These are phyloP conservation scores for Haemorhous mexicanus DNA, from an alignment of 2,113 vertebrate genomes.

Conservation along the genomic window DNA sequence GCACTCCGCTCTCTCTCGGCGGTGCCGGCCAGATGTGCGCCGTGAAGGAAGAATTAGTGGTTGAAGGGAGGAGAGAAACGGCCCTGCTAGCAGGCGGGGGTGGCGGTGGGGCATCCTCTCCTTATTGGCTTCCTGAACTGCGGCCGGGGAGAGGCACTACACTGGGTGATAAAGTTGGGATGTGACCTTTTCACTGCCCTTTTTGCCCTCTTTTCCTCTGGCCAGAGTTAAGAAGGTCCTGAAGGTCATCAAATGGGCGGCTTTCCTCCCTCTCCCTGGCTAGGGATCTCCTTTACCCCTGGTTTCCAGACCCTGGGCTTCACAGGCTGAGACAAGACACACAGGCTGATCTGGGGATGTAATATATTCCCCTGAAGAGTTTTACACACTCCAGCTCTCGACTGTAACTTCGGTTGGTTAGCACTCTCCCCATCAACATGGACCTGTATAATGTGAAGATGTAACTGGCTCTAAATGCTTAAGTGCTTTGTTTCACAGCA, in stretches of 20 bases:
- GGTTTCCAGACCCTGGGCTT: background rate
- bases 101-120: background rate
- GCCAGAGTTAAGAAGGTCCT: background rate
- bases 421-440: constrained; percentile 59
- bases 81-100: background rate
- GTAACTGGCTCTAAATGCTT: constrained; percentile 73
- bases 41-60: fast-evolving
- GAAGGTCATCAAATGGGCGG: fast-evolving
- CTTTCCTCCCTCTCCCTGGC: background rate
- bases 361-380: constrained; percentile 57
- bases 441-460: constrained; percentile 65
- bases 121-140: background rate
- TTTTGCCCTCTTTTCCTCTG: fast-evolving
- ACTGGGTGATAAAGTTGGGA: fast-evolving
- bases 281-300: background rate
- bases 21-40: fast-evolving
- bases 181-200: background rate
- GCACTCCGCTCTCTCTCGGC: fast-evolving
- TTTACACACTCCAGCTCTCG: constrained; percentile 37
- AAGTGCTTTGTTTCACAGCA: constrained; percentile 76
- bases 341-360: background rate
- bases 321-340: background rate
- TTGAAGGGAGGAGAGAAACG: background rate
- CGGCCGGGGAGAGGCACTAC: fast-evolving
- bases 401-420: constrained; percentile 64